Percentiles rank a stretch among this genome's conserved stretches.
Evolutionary conservation across 2,888 invertebrate species (phyloP).

Genomic region (Microchrysa polita): DNA sequence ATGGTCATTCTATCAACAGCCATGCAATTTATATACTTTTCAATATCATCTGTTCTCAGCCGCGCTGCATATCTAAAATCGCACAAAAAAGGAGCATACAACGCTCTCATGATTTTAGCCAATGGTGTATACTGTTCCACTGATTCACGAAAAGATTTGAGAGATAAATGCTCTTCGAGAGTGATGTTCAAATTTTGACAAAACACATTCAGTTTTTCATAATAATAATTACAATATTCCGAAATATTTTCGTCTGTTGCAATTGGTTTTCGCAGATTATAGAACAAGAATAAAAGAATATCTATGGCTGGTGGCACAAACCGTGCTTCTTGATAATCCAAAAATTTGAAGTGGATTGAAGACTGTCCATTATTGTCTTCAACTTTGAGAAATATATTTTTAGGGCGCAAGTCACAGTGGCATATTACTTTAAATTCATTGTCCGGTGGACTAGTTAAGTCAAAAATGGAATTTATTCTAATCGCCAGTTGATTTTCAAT

Average conservation of each 20-base stretch:
- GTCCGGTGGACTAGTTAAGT: constrained; percentile 57
- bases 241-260: constrained; percentile 55
- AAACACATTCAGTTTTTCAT: constrained; percentile 60
- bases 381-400: constrained; percentile 58
- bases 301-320: constrained; percentile 61
- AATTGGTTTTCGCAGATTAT: constrained; percentile 55
- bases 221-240: constrained; percentile 67
- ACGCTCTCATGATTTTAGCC: constrained; percentile 58
- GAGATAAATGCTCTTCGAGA: constrained; percentile 58
- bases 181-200: constrained; percentile 61
- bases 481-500: constrained; percentile 56
- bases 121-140: constrained; percentile 57
- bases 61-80: constrained; percentile 58
- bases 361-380: constrained; percentile 25
- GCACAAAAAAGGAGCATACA: constrained; percentile 62
- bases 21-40: constrained; percentile 62
- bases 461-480: constrained; percentile 54
- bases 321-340: constrained; percentile 61
- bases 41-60: constrained; percentile 58
- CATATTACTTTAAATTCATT: constrained; percentile 65
- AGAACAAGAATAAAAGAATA: constrained; percentile 57
- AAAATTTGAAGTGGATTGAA: constrained; percentile 62
- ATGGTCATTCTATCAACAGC: constrained; percentile 62
- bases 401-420: constrained; percentile 62
- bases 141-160: constrained; percentile 60